These are phyloP conservation scores for Plutomurus gul DNA, from an alignment of 1,140 invertebrate species.

Conservation along the genomic window DNA sequence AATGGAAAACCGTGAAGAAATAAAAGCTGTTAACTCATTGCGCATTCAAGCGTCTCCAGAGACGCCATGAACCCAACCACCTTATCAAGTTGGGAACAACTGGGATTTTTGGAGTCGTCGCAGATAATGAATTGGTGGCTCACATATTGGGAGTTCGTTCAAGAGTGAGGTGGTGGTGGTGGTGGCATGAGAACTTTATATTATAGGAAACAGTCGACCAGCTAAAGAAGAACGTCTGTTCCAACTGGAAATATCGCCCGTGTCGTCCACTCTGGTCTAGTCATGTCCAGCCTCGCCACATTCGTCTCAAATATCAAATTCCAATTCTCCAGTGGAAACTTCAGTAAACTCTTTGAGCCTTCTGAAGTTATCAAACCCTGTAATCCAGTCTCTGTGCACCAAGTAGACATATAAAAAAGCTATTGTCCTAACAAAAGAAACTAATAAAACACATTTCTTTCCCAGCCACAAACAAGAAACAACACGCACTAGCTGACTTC, in stretches of 20 bases:
- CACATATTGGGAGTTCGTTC: too few species aligned
- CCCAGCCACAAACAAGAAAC: slow-evolving; percentile 2
- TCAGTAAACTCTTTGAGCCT: background rate
- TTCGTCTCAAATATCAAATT: slow-evolving; percentile 22
- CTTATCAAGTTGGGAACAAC: background rate
- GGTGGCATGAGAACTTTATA: too few species aligned
- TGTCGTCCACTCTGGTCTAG: background rate
- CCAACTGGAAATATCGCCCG: too few species aligned
- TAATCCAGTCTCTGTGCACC: slow-evolving; percentile 9
- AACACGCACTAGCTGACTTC: slow-evolving; percentile 1
- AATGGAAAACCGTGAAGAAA: background rate
- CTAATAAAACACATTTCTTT: slow-evolving; percentile 9
- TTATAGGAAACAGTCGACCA: too few species aligned
- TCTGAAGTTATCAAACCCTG: background rate
- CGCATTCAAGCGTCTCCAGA: background rate
- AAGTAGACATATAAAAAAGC: slow-evolving; percentile 10
- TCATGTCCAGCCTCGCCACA: background rate
- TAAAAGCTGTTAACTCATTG: background rate
- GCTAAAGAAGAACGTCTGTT: too few species aligned
- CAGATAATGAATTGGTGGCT: too few species aligned
- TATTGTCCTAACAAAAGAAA: slow-evolving; percentile 15
- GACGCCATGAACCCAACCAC: background rate
- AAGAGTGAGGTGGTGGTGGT: too few species aligned
- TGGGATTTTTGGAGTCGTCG: background rate
- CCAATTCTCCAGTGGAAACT: background rate